These are phyloP conservation scores for Pedicia rivosa DNA, from an alignment of 2,888 invertebrate genomes.

Conservation along the genomic window DNA sequence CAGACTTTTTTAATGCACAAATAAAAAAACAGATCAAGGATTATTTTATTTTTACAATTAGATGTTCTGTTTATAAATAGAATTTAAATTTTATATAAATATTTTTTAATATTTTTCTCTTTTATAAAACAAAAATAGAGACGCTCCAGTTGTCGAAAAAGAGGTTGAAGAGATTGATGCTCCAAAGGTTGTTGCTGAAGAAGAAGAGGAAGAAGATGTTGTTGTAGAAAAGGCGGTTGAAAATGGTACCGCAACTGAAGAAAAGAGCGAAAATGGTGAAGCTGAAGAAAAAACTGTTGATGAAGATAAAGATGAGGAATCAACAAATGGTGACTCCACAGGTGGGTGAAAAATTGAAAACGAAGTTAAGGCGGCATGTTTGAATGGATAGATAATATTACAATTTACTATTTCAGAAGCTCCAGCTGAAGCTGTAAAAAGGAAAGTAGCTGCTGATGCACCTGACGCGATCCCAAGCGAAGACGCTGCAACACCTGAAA, in stretches of 20 bases:
- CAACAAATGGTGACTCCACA: constrained; percentile 28
- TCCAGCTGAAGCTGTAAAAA: constrained; percentile 29
- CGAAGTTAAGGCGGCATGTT: too few relatives aligned
- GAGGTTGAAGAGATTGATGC: constrained; percentile 21
- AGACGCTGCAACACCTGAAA: constrained; percentile 28
- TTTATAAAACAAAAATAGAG: too few relatives aligned
- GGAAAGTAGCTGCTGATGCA: constrained; percentile 24
- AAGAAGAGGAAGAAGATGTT: constrained; percentile 20
- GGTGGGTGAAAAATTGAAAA: constrained; percentile 14
- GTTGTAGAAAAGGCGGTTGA: constrained; percentile 19
- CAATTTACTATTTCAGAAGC: constrained; percentile 14
- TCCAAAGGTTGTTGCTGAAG: constrained; percentile 14
- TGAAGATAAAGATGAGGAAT: constrained; percentile 15
- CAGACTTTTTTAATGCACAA: too few relatives aligned
- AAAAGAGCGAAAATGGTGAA: constrained; percentile 22
- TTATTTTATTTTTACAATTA: too few relatives aligned
- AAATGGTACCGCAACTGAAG: constrained; percentile 20
- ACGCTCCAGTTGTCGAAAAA: constrained; percentile 29
- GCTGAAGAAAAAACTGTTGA: constrained; percentile 16
- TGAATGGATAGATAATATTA: neutral
- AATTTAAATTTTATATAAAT: too few relatives aligned
- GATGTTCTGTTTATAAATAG: too few relatives aligned
- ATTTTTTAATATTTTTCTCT: too few relatives aligned
- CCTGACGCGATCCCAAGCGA: constrained; percentile 20
- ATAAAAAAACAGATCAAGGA: too few relatives aligned